phyloP scores from a whole-genome alignment of 2,888 invertebrate species.

The Lutraria lutraria region DNA sequence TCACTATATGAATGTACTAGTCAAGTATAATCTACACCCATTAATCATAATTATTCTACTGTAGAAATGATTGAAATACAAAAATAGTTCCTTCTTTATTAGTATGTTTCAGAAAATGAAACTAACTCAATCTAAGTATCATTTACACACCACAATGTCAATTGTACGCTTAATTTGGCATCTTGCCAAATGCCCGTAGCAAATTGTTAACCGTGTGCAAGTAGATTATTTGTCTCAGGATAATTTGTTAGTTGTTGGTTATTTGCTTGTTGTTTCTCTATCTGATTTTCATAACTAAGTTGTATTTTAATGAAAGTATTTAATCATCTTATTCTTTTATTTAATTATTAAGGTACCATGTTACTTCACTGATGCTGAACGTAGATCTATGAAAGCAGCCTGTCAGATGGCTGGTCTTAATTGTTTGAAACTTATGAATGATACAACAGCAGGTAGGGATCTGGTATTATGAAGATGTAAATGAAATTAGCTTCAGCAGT shows the following conservation, averaged over 20 bases:
- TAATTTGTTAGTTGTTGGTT: too few relatives aligned
- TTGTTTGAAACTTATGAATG: slow-evolving; percentile 97
- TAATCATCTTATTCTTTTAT: too few relatives aligned
- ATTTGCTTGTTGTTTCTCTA: too few relatives aligned
- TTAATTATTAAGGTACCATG: slow-evolving; percentile 90
- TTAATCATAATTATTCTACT: too few relatives aligned
- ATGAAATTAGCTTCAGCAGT: too few relatives aligned
- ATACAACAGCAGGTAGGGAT: slow-evolving; percentile 92
- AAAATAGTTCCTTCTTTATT: too few relatives aligned
- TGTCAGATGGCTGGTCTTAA: slow-evolving; percentile 97
- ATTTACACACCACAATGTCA: background rate
- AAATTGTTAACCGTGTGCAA: background rate
- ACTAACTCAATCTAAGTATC: background rate
- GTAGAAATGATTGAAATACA: too few relatives aligned
- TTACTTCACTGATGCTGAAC: slow-evolving; percentile 97
- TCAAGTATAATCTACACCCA: too few relatives aligned
- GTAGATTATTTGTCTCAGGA: too few relatives aligned
- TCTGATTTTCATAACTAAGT: too few relatives aligned
- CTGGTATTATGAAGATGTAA: background rate
- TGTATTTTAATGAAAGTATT: too few relatives aligned
- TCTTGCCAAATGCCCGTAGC: slow-evolving; percentile 1
- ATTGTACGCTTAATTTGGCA: background rate
- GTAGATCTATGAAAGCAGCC: slow-evolving; percentile 96
- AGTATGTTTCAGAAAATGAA: too few relatives aligned
- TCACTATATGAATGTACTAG: background rate